These are phyloP conservation scores for Xylocampa areola DNA, from an alignment of 2,888 invertebrate species.

Conservation along the genomic window DNA sequence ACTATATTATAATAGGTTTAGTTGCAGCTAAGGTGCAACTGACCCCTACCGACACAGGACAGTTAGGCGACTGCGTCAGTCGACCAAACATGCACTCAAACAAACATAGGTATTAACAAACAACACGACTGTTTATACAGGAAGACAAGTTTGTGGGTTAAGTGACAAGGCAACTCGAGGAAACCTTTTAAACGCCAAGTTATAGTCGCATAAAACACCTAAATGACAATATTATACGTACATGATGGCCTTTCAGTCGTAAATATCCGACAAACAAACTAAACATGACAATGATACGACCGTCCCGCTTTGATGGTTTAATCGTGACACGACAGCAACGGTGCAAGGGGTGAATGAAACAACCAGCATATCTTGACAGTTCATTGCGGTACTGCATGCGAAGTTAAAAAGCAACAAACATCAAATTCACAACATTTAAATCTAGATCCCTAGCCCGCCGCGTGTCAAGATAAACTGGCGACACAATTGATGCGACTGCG, in stretches of 20 bases:
- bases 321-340: slow-evolving; percentile 46
- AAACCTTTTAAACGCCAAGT: slow-evolving; percentile 26
- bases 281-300: slow-evolving; percentile 21
- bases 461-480: neutral
- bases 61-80: slow-evolving; percentile 22
- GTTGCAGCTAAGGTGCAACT: too few species aligned
- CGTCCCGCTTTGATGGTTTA: slow-evolving; percentile 41
- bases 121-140: slow-evolving; percentile 40
- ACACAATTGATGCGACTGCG: neutral
- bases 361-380: neutral
- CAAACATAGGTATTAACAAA: slow-evolving; percentile 31
- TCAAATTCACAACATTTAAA: too few species aligned
- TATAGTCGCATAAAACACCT: slow-evolving; percentile 36
- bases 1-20: neutral
- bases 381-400: too few species aligned
- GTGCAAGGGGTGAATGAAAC: slow-evolving; percentile 6
- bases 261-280: slow-evolving; percentile 32
- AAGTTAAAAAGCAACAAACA: too few species aligned
- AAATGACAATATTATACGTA: slow-evolving; percentile 50
- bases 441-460: neutral
- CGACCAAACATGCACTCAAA: slow-evolving; percentile 15
- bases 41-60: slow-evolving; percentile 7
- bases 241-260: slow-evolving; percentile 29
- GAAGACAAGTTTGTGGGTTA: slow-evolving; percentile 42
- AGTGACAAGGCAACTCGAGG: slow-evolving; percentile 15